Conservation (phyloP, 2,113 vertebrate genomes). For the cattle (Bos taurus) region DNA sequence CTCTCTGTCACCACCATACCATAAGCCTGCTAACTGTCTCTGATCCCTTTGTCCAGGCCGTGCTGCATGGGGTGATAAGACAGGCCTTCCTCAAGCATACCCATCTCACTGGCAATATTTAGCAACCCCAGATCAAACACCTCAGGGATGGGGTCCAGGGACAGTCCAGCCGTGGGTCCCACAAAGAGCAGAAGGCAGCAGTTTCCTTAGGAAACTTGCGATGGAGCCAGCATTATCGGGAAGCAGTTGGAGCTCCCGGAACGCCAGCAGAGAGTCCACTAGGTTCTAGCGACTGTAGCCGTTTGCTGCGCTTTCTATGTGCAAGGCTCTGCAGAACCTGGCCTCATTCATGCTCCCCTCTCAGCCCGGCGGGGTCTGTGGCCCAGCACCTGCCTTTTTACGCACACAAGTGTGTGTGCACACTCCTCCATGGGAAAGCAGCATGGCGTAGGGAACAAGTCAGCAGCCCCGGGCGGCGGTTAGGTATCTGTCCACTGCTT, state of each 20-base stretch:
- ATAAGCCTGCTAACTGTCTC: background rate
- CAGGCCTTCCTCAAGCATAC: background rate
- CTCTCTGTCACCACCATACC: background rate
- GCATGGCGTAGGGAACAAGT: background rate
- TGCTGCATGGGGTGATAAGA: background rate
- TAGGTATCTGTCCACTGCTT: background rate
- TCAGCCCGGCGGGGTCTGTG: background rate
- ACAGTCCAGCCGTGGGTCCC: rapidly evolving
- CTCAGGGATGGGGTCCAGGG: background rate
- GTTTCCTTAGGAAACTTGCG: background rate
- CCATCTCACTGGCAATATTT: background rate
- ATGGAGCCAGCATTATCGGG: rapidly evolving
- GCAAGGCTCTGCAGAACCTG: background rate
- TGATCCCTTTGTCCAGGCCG: background rate
- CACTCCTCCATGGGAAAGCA: background rate
- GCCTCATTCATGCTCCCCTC: background rate
- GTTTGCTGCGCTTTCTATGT: background rate
- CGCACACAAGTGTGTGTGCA: background rate
- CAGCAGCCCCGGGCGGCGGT: background rate
- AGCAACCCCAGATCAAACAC: background rate
- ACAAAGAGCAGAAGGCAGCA: background rate
- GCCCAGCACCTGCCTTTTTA: background rate
- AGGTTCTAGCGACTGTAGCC: background rate
- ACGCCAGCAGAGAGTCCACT: background rate
- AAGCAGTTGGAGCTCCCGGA: background rate